Evolutionary conservation across 2,797 vertebrate genomes (phyloP).

Genomic region (Leptoclinus maculatus): DNA sequence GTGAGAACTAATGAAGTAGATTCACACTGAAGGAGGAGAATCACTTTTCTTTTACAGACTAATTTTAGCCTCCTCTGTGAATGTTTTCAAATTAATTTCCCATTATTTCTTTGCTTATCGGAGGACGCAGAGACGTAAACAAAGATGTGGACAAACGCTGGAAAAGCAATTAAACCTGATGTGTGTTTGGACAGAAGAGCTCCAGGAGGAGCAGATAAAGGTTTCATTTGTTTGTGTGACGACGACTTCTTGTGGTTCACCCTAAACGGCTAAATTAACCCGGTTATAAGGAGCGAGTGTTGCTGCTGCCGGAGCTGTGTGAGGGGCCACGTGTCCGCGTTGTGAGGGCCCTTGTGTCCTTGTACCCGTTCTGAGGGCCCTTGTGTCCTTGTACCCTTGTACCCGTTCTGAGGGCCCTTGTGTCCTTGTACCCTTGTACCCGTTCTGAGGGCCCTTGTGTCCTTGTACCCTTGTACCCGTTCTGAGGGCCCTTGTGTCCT

Average conservation of each 20-base stretch:
- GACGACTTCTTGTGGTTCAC: conserved; percentile 51
- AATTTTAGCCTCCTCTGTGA: conserved; percentile 61
- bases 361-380: too few species aligned
- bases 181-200: conserved; percentile 59
- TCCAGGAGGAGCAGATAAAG: conserved; percentile 66
- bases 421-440: too few species aligned
- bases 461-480: too few species aligned
- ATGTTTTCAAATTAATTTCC: conserved; percentile 76
- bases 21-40: background rate
- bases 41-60: conserved; percentile 32
- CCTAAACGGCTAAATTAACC: conserved; percentile 70
- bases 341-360: too few species aligned
- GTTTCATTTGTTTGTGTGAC: conserved; percentile 7
- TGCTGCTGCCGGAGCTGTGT: too few species aligned
- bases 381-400: too few species aligned
- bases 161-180: conserved; percentile 80
- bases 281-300: conserved; percentile 49
- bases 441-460: too few species aligned
- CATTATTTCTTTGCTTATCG: conserved; percentile 73
- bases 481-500: too few species aligned
- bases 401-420: too few species aligned
- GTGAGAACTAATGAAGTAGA: too few species aligned
- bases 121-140: conserved; percentile 71
- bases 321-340: too few species aligned
- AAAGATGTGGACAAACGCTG: conserved; percentile 68